Conservation (phyloP, 1,140 invertebrate species). For the Oreohelix idahoensis region DNA sequence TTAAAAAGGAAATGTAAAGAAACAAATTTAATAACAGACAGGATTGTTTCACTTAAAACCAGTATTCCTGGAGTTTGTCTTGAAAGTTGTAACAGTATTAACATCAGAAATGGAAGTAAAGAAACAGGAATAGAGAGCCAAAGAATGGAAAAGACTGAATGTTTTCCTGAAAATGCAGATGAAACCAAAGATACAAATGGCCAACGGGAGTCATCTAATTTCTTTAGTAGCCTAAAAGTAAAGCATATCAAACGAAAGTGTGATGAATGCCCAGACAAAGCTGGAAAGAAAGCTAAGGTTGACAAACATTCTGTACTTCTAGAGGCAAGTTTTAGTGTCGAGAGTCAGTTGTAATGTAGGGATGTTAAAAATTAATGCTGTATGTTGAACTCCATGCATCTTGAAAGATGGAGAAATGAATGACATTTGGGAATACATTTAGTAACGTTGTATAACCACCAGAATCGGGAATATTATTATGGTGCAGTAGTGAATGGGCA, state of each 20-base stretch:
- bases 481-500: too few species aligned
- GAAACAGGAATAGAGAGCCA: background rate
- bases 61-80: too few species aligned
- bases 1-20: background rate
- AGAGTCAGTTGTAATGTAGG: too few species aligned
- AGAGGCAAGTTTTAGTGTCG: too few species aligned
- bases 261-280: background rate
- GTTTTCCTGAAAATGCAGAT: background rate
- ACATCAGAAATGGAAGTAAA: background rate
- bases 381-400: too few species aligned
- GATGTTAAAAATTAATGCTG: too few species aligned
- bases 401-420: too few species aligned
- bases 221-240: background rate
- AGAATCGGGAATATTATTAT: too few species aligned
- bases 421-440: too few species aligned
- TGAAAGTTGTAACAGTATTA: background rate
- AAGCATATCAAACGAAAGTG: background rate
- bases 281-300: background rate
- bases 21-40: background rate
- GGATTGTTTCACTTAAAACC: background rate
- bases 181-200: background rate
- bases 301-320: too few species aligned
- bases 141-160: background rate
- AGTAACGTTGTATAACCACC: too few species aligned
- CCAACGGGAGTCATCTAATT: background rate